Conservation (phyloP, 2,888 invertebrate genomes). For the Galeruca laticollis region DNA sequence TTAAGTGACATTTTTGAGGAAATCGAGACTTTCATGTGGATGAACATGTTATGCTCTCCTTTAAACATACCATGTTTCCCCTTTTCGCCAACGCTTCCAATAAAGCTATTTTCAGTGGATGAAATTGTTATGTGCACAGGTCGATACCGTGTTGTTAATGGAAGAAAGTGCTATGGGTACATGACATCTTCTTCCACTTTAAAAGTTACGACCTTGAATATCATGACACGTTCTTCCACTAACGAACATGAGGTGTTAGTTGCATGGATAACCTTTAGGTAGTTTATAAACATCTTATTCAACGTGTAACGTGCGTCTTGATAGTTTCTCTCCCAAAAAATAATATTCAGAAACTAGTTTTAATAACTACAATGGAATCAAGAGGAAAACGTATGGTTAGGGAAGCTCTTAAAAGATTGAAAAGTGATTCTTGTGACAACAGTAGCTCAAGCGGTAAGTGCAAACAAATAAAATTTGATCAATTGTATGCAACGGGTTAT, state of each 20-base stretch:
- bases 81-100: background rate
- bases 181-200: background rate
- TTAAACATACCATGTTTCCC: too few relatives aligned
- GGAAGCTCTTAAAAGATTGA: too few relatives aligned
- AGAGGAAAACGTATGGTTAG: too few relatives aligned
- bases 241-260: too few relatives aligned
- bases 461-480: background rate
- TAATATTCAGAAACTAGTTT: too few relatives aligned
- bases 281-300: too few relatives aligned
- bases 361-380: too few relatives aligned
- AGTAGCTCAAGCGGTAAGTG: background rate
- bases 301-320: too few relatives aligned
- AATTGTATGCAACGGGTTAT: too few relatives aligned
- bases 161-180: background rate
- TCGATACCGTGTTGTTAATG: background rate
- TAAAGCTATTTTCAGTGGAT: background rate
- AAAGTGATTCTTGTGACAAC: constrained; percentile 1
- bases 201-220: constrained; percentile 1
- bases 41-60: constrained; percentile 1
- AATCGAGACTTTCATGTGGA: background rate
- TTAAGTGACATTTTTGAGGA: background rate
- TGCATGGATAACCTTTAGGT: too few relatives aligned
- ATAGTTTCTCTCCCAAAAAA: too few relatives aligned
- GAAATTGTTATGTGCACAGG: background rate
- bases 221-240: too few relatives aligned